Percentiles rank a stretch among this genome's conserved stretches.
These are phyloP conservation scores for Geopemphigus sp. DNA, from an alignment of 1,140 invertebrate genomes.

Conservation along the genomic window DNA sequence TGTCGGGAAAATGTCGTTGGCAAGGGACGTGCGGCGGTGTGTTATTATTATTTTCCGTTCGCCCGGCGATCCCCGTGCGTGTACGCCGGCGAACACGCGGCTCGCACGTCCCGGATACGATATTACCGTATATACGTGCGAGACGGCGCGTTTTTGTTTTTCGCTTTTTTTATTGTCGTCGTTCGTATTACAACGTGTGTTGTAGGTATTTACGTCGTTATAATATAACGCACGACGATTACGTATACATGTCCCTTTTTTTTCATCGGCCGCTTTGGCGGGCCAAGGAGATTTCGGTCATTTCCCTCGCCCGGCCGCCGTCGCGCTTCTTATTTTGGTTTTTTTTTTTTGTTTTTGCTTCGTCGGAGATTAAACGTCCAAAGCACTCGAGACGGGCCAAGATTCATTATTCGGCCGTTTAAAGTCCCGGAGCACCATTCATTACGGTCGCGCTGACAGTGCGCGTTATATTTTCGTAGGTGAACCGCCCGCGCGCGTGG, in stretches of 20 bases:
- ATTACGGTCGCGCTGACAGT: constrained; percentile 36
- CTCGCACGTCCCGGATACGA: background rate
- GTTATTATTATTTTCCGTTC: background rate
- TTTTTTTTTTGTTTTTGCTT: background rate
- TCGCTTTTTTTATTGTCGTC: too few species aligned
- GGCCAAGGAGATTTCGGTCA: too few species aligned
- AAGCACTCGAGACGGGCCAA: constrained; percentile 19
- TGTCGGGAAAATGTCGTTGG: background rate
- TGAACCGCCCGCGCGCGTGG: background rate
- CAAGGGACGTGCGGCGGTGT: background rate
- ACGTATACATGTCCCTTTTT: background rate
- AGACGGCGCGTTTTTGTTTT: too few species aligned
- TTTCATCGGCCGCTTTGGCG: too few species aligned
- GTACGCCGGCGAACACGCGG: too few species aligned
- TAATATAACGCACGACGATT: background rate
- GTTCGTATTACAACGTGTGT: too few species aligned
- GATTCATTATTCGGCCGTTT: constrained; percentile 46
- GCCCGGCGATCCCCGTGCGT: background rate
- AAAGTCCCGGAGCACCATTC: constrained; percentile 33
- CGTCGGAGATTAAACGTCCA: constrained; percentile 25
- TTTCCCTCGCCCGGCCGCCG: too few species aligned
- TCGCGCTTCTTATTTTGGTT: too few species aligned
- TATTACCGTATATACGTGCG: too few species aligned
- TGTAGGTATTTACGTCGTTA: background rate
- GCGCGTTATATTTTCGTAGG: constrained; percentile 39